Evolutionary conservation across 2,113 vertebrate genomes (phyloP).

Genomic region (Phylloscopus trochilus): DNA sequence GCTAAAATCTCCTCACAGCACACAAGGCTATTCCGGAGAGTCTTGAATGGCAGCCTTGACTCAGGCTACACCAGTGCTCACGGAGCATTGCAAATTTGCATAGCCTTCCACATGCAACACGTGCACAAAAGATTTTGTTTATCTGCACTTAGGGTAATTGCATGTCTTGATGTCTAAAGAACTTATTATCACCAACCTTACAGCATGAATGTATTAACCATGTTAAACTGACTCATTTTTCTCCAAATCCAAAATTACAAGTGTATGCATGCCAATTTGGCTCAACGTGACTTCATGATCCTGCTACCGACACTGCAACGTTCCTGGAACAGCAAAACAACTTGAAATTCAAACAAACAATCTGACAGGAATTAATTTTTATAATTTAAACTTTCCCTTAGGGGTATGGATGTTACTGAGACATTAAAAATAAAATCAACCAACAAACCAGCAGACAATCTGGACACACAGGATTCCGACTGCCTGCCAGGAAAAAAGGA

Average conservation of each 20-base stretch:
- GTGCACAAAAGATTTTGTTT: not conserved
- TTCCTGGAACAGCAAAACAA: not conserved
- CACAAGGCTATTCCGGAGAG: rapidly evolving
- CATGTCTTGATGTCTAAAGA: not conserved
- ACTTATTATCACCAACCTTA: not conserved
- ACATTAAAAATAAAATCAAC: not conserved
- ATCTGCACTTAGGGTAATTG: not conserved
- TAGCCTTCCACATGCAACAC: not conserved
- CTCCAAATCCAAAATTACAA: conserved; percentile 6
- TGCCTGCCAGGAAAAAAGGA: not conserved
- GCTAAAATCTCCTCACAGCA: not conserved
- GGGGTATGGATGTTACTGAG: not conserved
- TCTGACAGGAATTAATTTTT: conserved; percentile 35
- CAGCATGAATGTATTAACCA: not conserved
- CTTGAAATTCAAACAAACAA: conserved; percentile 8
- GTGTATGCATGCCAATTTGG: not conserved
- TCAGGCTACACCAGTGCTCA: rapidly evolving
- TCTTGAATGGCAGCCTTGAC: not conserved
- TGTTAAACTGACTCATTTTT: not conserved
- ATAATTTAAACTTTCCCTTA: not conserved
- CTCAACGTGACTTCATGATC: not conserved
- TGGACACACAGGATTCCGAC: not conserved
- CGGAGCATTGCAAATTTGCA: not conserved
- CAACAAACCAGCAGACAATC: not conserved
- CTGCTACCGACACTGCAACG: not conserved